Base-by-base conservation (phyloP, 2,888 invertebrate genomes). In the Ferrisia virgata region DNA sequence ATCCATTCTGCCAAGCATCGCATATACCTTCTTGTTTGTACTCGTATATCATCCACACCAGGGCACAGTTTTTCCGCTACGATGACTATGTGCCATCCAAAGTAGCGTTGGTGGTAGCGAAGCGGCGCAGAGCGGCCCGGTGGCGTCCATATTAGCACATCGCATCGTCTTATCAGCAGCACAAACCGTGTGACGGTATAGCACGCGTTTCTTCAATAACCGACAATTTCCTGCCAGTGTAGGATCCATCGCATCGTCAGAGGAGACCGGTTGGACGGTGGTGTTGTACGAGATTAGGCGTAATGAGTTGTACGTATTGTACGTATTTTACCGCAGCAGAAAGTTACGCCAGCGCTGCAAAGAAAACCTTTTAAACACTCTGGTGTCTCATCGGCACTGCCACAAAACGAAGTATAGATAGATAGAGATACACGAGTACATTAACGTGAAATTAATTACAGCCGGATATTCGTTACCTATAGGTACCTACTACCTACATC, bases 361-460 rank as follows among this genome's bases (percentile, higher is more conserved):
- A n/a, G 22, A 53, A 53, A 53, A 53, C 53, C 53, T 53, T 53
- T 53, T 53, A 22, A 53, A 22, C 43, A 8, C 53, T 53, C 53
- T n/a, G n/a, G 11, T 53, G 53, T 53, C 53, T 53, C 53, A 53
- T 53, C 53, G 22, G 18, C 22, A 8, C 22, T 0, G 53, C 40
- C 40, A 40, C 40, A 11, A 40, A 11, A 40, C 40, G 5, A 9
- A 40, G 8, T 11, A n/a, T n/a, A n/a, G n/a, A n/a, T n/a, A n/a
- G n/a, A n/a, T n/a, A n/a, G n/a, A n/a, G n/a, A n/a, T n/a, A n/a
- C n/a, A n/a, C n/a, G n/a, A 2, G 40, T 40, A 40, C 53, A 64
- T 28, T 64, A 64, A 64, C 15, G 64, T 28, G 64, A 64, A 64
- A 64, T 64, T 64, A 64, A 64, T 64, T 64, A 64, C 64, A 64